These are phyloP conservation scores for Myripristis jacobus DNA, from an alignment of 2,797 vertebrate genomes.

Conservation along the genomic window DNA sequence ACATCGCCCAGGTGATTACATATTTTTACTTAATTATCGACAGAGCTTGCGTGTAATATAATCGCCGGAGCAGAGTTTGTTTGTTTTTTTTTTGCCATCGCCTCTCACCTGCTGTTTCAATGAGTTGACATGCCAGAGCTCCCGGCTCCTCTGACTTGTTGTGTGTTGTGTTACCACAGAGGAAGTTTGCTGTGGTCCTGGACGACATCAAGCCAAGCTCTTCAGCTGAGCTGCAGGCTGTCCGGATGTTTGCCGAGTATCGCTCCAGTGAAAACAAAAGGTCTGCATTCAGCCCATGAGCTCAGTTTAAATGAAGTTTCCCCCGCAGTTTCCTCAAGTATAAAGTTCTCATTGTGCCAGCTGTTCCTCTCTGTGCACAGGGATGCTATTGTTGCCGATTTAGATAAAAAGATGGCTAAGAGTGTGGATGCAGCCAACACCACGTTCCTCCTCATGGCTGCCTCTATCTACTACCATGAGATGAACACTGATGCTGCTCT, in stretches of 20 bases:
- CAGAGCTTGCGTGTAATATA: neutral
- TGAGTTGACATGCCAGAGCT: neutral
- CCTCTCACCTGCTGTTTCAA: neutral
- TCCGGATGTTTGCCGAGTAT: slow-evolving; percentile 94
- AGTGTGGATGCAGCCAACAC: slow-evolving; percentile 91
- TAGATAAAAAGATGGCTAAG: slow-evolving; percentile 94
- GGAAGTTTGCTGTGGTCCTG: slow-evolving; percentile 93
- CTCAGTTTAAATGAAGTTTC: too few species aligned
- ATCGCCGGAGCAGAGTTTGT: neutral
- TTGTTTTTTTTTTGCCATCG: neutral
- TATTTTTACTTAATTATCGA: neutral
- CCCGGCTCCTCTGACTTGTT: neutral
- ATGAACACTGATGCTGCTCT: slow-evolving; percentile 90
- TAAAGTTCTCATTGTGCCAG: neutral
- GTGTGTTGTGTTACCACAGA: slow-evolving; percentile 71
- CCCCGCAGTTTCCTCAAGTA: neutral
- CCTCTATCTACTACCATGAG: slow-evolving; percentile 92
- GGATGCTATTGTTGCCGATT: slow-evolving; percentile 87
- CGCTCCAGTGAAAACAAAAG: slow-evolving; percentile 88
- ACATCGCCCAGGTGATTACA: slow-evolving; percentile 91
- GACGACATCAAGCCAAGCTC: slow-evolving; percentile 92
- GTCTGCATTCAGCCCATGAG: slow-evolving; percentile 68
- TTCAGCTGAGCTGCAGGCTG: slow-evolving; percentile 90
- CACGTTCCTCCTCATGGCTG: slow-evolving; percentile 94
- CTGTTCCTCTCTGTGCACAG: slow-evolving; percentile 65